Evolutionary conservation across 2,888 invertebrate genomes (phyloP).

Genomic region (Meloe dianella): DNA sequence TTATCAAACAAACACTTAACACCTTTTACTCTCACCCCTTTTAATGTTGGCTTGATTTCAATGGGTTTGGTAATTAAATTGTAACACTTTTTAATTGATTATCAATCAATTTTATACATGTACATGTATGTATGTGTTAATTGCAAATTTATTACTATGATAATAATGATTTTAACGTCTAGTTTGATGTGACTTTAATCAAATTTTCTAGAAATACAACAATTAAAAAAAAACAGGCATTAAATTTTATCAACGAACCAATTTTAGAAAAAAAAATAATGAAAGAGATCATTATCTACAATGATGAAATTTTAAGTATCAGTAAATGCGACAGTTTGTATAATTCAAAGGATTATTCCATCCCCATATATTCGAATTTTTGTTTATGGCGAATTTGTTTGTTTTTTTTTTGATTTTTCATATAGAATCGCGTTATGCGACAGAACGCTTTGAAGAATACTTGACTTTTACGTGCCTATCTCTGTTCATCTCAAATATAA

Average conservation of each 20-base stretch:
- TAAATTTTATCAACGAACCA: no score
- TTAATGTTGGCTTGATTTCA: no score
- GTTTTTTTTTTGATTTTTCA: not conserved
- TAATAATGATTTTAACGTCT: not conserved
- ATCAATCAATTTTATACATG: not conserved
- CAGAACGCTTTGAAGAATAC: not conserved
- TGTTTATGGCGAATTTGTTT: not conserved
- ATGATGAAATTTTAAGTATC: not conserved
- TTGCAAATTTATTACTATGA: not conserved
- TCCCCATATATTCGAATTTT: not conserved
- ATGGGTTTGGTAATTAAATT: not conserved
- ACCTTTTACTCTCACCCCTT: not conserved
- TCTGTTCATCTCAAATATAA: not conserved
- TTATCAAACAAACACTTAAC: not conserved
- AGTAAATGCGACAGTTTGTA: not conserved
- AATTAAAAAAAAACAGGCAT: no score
- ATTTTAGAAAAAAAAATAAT: no score
- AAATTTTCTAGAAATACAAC: no score
- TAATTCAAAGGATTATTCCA: not conserved
- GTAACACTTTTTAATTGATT: not conserved
- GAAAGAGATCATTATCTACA: not conserved
- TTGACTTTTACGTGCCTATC: not conserved
- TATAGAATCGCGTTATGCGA: not conserved
- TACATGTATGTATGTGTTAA: not conserved
- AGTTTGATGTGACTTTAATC: not conserved